Evolutionary conservation across 2,797 vertebrate genomes (phyloP).

Genomic region (Austrolebias charrua): DNA sequence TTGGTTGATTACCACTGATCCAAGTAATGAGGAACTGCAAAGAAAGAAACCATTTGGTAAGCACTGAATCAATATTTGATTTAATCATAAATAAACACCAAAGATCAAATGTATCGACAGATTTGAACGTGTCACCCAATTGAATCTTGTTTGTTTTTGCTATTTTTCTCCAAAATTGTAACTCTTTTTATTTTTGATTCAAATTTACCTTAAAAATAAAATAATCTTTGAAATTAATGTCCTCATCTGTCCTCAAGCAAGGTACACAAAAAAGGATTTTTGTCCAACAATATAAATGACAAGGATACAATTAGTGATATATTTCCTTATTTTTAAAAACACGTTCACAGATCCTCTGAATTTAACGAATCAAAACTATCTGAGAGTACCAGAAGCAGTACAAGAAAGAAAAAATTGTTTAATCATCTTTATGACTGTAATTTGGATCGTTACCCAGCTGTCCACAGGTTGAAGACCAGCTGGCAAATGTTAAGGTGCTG

Average conservation of each 20-base stretch:
- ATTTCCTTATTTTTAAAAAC: neutral
- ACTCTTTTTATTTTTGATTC: too few relatives aligned
- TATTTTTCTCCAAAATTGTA: too few relatives aligned
- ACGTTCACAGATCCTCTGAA: neutral
- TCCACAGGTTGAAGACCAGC: slow-evolving; percentile 32
- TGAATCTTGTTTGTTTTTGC: too few relatives aligned
- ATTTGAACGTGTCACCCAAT: too few relatives aligned
- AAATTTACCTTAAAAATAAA: too few relatives aligned
- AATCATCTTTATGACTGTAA: slow-evolving; percentile 35
- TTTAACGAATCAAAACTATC: slow-evolving; percentile 9
- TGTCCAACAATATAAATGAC: too few relatives aligned
- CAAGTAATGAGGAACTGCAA: slow-evolving; percentile 28
- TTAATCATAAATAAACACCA: neutral
- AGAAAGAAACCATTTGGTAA: slow-evolving; percentile 16
- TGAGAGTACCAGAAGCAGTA: neutral
- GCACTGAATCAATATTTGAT: neutral
- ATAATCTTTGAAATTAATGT: too few relatives aligned
- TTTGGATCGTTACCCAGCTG: slow-evolving; percentile 25
- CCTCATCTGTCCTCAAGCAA: too few relatives aligned
- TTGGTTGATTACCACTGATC: slow-evolving; percentile 7
- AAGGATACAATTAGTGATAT: too few relatives aligned
- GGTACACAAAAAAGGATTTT: too few relatives aligned
- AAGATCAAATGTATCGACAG: too few relatives aligned
- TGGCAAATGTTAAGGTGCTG: slow-evolving; percentile 20
- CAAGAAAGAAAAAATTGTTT: slow-evolving; percentile 13